phyloP scores from a whole-genome alignment of 2,888 invertebrate genomes.

The Melolontha melolontha region DNA sequence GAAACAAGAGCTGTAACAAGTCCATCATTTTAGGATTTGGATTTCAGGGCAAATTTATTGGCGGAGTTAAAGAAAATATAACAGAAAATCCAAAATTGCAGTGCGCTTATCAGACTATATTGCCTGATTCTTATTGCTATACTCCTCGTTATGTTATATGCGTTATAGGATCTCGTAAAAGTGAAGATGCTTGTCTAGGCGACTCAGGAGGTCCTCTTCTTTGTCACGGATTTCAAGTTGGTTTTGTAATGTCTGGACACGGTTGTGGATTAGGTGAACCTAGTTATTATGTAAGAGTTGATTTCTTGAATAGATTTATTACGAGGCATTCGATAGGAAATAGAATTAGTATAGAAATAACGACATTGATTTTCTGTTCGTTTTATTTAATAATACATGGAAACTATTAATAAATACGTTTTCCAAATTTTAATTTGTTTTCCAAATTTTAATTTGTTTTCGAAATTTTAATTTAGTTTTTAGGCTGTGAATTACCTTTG shows the following conservation, averaged over 20 bases:
- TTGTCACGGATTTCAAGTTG: slow-evolving; percentile 19
- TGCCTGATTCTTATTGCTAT: not conserved
- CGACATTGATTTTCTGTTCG: no score
- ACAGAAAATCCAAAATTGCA: not conserved
- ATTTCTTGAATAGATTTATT: not conserved
- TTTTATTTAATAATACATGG: no score
- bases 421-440: no score
- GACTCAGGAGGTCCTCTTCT: slow-evolving; percentile 28
- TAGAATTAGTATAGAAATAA: no score
- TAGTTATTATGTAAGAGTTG: slow-evolving; percentile 4
- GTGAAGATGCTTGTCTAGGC: not conserved
- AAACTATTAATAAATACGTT: no score
- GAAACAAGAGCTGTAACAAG: no score
- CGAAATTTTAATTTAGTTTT: no score
- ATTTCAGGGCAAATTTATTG: not conserved
- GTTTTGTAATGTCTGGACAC: no score
- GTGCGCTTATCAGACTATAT: slow-evolving; percentile 19
- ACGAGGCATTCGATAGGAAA: not conserved
- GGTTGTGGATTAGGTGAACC: slow-evolving; percentile 16
- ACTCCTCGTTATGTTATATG: not conserved
- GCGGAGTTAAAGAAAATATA: not conserved
- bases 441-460: no score
- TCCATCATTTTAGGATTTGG: slow-evolving; percentile 28
- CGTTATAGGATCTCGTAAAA: slow-evolving; percentile 3
- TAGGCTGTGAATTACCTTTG: no score